phyloP scores from a whole-genome alignment of 2,797 vertebrate genomes.

The Paguma larvata region DNA sequence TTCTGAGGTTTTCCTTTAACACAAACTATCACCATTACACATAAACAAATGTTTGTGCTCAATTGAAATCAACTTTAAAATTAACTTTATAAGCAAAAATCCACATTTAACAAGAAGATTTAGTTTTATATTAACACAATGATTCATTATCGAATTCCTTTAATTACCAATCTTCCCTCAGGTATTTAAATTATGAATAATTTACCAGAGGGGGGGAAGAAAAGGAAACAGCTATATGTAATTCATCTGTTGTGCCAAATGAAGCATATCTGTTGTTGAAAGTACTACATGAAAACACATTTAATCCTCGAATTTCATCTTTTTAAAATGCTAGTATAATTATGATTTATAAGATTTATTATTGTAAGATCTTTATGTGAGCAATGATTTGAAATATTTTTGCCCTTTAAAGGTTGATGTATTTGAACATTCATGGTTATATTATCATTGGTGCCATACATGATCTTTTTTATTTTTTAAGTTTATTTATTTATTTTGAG shows the following conservation, averaged over 20 bases:
- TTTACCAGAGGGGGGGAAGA: neutral
- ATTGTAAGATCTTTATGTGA: neutral
- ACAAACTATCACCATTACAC: neutral
- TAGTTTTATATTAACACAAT: slow-evolving; percentile 21
- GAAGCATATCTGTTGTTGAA: neutral
- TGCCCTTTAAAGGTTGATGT: neutral
- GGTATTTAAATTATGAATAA: slow-evolving; percentile 36
- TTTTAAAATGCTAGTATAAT: neutral
- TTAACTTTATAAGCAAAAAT: slow-evolving; percentile 27
- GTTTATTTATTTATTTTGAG: too few relatives aligned
- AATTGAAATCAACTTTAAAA: slow-evolving; percentile 7
- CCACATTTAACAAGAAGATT: neutral
- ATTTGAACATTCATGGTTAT: neutral
- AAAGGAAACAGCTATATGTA: neutral
- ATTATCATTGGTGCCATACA: neutral
- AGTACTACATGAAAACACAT: neutral
- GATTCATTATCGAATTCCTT: neutral
- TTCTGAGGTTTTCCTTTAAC: neutral
- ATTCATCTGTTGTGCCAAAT: neutral
- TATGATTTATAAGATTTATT: slow-evolving; percentile 25
- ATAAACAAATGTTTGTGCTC: neutral
- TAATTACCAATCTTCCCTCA: slow-evolving; percentile 15
- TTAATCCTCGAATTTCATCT: neutral
- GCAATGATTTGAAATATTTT: neutral
- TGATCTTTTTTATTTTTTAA: neutral